Evolutionary conservation across 2,888 invertebrate species (phyloP), one percentile per base, ranked within the genome.

Genomic region (Galerucella calmariensis): DNA sequence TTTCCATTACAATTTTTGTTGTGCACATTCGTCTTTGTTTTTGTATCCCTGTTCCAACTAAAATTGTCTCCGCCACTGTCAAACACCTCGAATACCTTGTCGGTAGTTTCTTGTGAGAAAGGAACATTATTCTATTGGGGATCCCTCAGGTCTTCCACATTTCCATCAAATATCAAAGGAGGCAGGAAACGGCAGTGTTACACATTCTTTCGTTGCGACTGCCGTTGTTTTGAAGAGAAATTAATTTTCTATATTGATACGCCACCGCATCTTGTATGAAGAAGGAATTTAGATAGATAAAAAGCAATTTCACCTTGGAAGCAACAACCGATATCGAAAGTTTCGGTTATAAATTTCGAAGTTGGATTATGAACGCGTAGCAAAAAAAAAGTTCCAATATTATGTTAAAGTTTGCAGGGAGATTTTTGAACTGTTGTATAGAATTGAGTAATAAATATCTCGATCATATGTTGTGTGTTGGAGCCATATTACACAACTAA

Each of bases 161-260:
- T 71, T 71, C 51, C 63, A 71, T 59, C 71, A 65, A 65, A 71
- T 65, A 62, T 62, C 65, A 71, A 71, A 62, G 65, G 48, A 58
- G 65, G 58, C 71, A 65, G 71, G 71, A 71, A 63, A 53, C 24
- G 27, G 24, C 51, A 11, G 24, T 35, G 51, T 69, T 69, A 69
- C 27, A 69, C 51, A 70, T 63, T 70, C 63, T 70, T 51, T 59
- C 59, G 44, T 16, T 44, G 51, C 53, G 27, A 12, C 56, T 11
- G 53, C 44, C 48, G 53, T 71, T 71, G 53, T 71, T 65, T 71
- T 71, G 56, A 56, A 51, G 70, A 63, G 63, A 71, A 71, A 71
- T 63, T 71, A 71, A 71, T 71, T 71, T 71, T 65, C 71, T 65
- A 71, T 71, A 65, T 65, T 71, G 71, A 65, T 71, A 71, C 53